These are phyloP conservation scores for Thalpophila matura DNA, from an alignment of 2,888 invertebrate species.

Conservation along the genomic window DNA sequence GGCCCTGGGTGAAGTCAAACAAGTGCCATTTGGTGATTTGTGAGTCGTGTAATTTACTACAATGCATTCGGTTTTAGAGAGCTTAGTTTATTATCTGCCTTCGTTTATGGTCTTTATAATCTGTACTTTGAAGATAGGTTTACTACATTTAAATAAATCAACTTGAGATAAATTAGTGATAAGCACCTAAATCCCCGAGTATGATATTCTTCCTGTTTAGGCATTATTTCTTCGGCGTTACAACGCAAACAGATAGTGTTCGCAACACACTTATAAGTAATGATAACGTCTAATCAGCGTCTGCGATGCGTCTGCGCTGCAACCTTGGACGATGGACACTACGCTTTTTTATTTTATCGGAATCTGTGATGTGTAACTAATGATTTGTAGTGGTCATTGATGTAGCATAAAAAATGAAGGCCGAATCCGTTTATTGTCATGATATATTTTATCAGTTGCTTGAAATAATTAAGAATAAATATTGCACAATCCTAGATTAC, in stretches of 20 bases:
- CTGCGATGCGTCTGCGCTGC: conserved; percentile 72
- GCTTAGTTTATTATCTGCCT: too few species aligned
- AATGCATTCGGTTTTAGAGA: too few species aligned
- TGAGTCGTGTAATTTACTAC: too few species aligned
- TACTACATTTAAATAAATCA: too few species aligned
- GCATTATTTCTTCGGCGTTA: conserved; percentile 5
- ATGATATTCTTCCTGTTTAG: background rate
- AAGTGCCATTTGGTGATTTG: too few species aligned
- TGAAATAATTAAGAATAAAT: background rate
- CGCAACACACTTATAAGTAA: conserved; percentile 33
- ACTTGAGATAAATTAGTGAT: too few species aligned
- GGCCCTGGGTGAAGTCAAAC: too few species aligned
- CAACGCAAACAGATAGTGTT: conserved; percentile 29
- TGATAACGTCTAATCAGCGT: conserved; percentile 69
- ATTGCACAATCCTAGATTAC: conserved; percentile 11
- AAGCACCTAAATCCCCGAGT: too few species aligned
- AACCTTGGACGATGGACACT: conserved; percentile 71
- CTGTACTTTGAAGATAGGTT: too few species aligned
- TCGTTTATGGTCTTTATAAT: too few species aligned
- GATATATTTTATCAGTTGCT: conserved; percentile 10
- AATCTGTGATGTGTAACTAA: conserved; percentile 24
- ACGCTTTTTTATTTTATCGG: conserved; percentile 58
- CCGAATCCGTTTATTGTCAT: conserved; percentile 5
- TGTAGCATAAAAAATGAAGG: conserved; percentile 14
- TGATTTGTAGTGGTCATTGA: conserved; percentile 1